phyloP scores from a whole-genome alignment of 2,888 invertebrate species.

The Therioaphis trifolii region DNA sequence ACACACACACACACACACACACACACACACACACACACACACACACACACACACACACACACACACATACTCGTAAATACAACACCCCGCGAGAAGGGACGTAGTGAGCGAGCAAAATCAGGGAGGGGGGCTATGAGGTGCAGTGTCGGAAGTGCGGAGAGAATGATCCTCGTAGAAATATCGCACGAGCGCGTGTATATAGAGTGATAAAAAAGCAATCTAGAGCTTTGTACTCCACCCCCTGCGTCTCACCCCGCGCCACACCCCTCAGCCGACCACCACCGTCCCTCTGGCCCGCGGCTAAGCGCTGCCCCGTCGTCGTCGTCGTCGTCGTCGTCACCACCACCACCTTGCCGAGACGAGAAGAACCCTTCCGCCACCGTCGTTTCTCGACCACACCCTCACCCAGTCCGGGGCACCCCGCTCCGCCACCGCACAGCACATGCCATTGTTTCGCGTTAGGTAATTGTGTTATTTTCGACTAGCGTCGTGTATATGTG shows the following conservation, averaged over 20 bases:
- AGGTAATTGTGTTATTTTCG: constrained; percentile 60
- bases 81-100: background rate
- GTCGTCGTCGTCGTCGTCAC: background rate
- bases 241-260: background rate
- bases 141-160: background rate
- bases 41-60: too few relatives aligned
- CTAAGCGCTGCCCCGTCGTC: background rate
- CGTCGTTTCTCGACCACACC: background rate
- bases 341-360: background rate
- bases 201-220: constrained; percentile 61
- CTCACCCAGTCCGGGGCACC: background rate
- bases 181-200: constrained; percentile 36
- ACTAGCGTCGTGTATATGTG: background rate
- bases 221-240: constrained; percentile 39
- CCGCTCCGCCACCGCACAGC: background rate
- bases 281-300: background rate
- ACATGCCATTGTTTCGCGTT: constrained; percentile 53
- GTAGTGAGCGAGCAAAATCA: too few relatives aligned
- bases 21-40: background rate
- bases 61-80: background rate
- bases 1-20: background rate
- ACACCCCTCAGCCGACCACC: too few relatives aligned
- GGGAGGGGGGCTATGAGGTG: background rate
- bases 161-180: background rate
- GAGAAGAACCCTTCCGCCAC: background rate